Evolutionary conservation across 2,113 vertebrate genomes (phyloP).

Genomic region (Microcebus ravelobensis): DNA sequence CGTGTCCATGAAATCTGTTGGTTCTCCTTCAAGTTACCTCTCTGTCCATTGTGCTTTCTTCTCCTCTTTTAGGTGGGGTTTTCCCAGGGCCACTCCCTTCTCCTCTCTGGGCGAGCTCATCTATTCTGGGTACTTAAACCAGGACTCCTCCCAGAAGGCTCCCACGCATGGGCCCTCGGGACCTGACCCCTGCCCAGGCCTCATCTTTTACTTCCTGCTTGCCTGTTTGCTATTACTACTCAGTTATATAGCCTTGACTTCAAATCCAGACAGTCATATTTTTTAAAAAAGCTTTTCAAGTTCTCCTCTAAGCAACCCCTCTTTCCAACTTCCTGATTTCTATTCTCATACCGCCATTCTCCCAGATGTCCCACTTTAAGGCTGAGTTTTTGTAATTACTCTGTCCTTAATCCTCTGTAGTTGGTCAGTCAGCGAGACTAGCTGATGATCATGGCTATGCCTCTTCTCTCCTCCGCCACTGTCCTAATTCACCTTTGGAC

Average conservation of each 20-base stretch:
- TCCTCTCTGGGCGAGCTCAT: not conserved
- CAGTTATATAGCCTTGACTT: constrained; percentile 18
- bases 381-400: not conserved
- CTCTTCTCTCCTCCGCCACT: not conserved
- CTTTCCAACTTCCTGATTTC: not conserved
- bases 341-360: not conserved
- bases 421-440: not conserved
- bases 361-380: not conserved
- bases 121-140: not conserved
- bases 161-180: not conserved
- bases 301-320: not conserved
- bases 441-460: not conserved
- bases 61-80: not conserved
- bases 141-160: not conserved
- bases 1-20: not conserved
- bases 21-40: not conserved
- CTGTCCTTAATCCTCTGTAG: not conserved
- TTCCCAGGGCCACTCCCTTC: not conserved
- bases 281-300: not conserved
- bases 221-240: not conserved
- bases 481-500: not conserved
- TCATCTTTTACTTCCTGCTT: not conserved
- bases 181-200: not conserved
- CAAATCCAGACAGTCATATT: not conserved
- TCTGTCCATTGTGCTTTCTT: not conserved